Evolutionary conservation across 2,113 vertebrate species (phyloP), one percentile per base, ranked within the genome.

Genomic region (Indicator indicator): DNA sequence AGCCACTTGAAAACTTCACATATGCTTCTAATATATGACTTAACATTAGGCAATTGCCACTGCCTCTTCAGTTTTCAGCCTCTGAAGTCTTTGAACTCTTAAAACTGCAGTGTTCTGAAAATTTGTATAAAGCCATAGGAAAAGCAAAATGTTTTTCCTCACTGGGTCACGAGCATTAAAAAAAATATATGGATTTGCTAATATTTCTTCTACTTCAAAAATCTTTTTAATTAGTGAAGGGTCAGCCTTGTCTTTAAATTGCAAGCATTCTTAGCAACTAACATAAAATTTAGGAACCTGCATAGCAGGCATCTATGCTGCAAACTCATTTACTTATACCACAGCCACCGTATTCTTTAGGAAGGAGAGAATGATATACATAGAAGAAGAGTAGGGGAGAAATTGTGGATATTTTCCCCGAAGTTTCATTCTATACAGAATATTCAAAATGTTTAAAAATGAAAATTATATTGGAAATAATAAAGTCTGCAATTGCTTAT

Each of bases 11-110:
- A 93, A 95, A 88, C 46, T 12, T 92, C 78, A 95, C 81, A 88
- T 92, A 67, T 96, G 96, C 80, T 97, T 97, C 94, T 97, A 96
- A 96, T 97, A 78, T 83, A 94, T 93, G 85, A 90, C 78, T 97
- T 96, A 94, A 69, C 63, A 93, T 90, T 94, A 96, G 7, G n/a
- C 64, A 97, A 96, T 96, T 96, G 88, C 58, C 86, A 89, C 36
- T 96, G 97, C 81, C 78, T 81, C 58, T 94, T 94, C 9, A 54
- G n/a, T 93, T 90, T 96, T 94, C 79, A 95, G 62, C 56, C 81
- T 94, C 8, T 95, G 91, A 89, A 91, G 90, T 94, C 90, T 96
- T 94, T 88, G 85, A 97, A 94, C 64, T 91, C 52, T 83, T 94
- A 83, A 96, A 97, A 96, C 28, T 87, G 92, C 30, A 94, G 32